These are phyloP conservation scores for Sarcophaga subvicina DNA, from an alignment of 2,888 invertebrate genomes.

Conservation along the genomic window DNA sequence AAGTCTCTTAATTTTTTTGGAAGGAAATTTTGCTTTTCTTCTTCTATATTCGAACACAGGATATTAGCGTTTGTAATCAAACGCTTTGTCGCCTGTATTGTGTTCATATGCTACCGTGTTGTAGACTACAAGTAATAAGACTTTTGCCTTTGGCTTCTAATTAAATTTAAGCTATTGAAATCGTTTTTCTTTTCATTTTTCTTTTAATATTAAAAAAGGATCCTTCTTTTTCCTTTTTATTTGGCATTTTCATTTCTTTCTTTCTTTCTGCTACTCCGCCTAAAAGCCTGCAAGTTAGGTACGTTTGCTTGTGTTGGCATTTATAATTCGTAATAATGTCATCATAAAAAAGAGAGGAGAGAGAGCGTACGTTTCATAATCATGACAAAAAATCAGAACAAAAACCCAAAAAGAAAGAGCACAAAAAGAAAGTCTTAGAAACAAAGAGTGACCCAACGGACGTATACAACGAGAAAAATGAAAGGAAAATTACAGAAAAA, in stretches of 20 bases:
- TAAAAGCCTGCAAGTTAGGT: not conserved
- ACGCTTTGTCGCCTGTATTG: no score
- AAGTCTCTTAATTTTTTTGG: no score
- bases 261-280: conserved; percentile 14
- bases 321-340: conserved; percentile 55
- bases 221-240: conserved; percentile 52
- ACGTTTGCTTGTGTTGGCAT: not conserved
- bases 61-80: no score
- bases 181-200: conserved; percentile 24
- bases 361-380: not conserved
- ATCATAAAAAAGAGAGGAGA: conserved; percentile 18
- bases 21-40: no score
- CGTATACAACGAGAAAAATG: not conserved
- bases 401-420: not conserved
- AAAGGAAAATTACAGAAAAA: not conserved
- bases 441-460: not conserved
- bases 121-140: not conserved
- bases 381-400: not conserved
- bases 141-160: conserved; percentile 55
- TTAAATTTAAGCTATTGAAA: conserved; percentile 63
- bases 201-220: not conserved
- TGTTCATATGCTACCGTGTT: no score
- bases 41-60: no score
- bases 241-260: conserved; percentile 8
- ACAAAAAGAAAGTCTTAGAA: not conserved